Conservation (phyloP, 2,888 invertebrate species). For the Thereva unica region DNA sequence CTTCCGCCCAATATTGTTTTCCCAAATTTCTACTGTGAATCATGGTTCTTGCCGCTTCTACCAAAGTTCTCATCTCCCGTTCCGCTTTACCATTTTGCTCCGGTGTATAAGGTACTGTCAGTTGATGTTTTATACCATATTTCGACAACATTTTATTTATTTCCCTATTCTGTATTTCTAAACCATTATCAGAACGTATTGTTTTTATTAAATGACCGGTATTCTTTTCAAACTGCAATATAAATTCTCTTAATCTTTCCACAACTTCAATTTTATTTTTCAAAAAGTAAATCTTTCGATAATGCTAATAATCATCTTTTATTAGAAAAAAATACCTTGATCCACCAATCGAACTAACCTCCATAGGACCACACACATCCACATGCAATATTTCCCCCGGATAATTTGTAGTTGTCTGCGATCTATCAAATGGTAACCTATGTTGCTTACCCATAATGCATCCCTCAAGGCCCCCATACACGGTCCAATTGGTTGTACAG, state of each 20-base stretch:
- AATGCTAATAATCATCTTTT: slow-evolving; percentile 38
- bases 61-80: slow-evolving; percentile 42
- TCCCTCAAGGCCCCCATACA: slow-evolving; percentile 15
- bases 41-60: slow-evolving; percentile 41
- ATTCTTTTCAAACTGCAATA: not conserved
- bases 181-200: slow-evolving; percentile 32
- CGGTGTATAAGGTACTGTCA: slow-evolving; percentile 40
- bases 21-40: slow-evolving; percentile 40
- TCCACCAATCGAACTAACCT: slow-evolving; percentile 10
- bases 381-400: slow-evolving; percentile 30
- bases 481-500: no score
- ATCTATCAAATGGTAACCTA: slow-evolving; percentile 14
- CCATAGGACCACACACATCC: slow-evolving; percentile 35
- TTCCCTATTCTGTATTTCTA: slow-evolving; percentile 36
- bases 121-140: slow-evolving; percentile 38
- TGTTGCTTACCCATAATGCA: slow-evolving; percentile 35
- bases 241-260: not conserved
- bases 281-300: slow-evolving; percentile 29
- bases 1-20: slow-evolving; percentile 52
- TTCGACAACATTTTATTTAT: slow-evolving; percentile 29
- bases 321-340: slow-evolving; percentile 36
- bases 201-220: not conserved
- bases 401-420: not conserved
- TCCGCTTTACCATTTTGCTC: slow-evolving; percentile 42
- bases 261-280: slow-evolving; percentile 34